Base-by-base conservation (phyloP, 1,140 invertebrate genomes). In the Pseudomyrmex cubaensis region DNA sequence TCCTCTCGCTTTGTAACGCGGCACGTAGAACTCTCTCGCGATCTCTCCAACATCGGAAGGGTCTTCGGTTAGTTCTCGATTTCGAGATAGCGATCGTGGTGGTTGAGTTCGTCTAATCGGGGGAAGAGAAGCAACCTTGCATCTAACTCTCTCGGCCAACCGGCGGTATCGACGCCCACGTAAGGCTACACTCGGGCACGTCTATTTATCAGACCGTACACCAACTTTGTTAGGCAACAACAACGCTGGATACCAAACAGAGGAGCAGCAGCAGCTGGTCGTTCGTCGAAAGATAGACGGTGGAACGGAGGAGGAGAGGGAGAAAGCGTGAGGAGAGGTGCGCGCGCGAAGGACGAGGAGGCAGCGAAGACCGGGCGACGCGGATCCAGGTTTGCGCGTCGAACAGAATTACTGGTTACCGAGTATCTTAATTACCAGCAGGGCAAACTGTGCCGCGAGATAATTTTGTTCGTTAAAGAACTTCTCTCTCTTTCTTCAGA, bases 221-320 rank as follows among this genome's bases (percentile, higher is more conserved):
- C 59, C 2, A 84, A 88, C 61, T 88, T 85, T 88, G 73, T 88
- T 82, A 88, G 87, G 76, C 73, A 82, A 73, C 76, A 85, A 88
- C 83, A 70, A 64, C 83, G 46, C 22, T 77, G 86, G 73, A 73
- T 57, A 59, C 48, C 44, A 74, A 57, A 20, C 70, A 52, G 54
- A 64, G 73, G 5, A 52, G 50, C 50, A 52, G 50, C 50, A 7
- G 35, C 44, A 46, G 82, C 50, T 44, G 73, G 15, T 57, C 35
- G 72, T 54, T 13, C 61, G 44, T 17, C 57, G 15, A 50, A 10
- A 52, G n/a, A 12, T 64, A 44, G 44, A 66, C 12, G 4, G 25
- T 12, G 1, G 56, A 17, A 3, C 17, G 22, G 3, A 12, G 10
- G 3, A 20, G 1, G 2, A 62, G 13, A 17, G 22, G 2, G 25